Evolutionary conservation across 1,140 invertebrate genomes (phyloP).

Genomic region (Ostrea denselamellosa): DNA sequence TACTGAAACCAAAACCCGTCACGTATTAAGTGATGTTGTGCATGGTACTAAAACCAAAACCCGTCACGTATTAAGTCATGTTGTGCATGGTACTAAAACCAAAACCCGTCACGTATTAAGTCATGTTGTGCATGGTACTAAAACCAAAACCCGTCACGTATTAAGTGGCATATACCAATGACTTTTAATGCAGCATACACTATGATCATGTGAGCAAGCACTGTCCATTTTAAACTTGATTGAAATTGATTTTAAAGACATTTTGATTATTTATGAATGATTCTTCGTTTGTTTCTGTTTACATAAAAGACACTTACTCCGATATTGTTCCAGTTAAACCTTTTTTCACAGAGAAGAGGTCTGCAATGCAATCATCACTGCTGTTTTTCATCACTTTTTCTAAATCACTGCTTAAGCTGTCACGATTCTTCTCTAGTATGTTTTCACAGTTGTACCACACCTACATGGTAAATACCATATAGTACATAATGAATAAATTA

Average conservation of each 20-base stretch:
- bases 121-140: too few species aligned
- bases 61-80: too few species aligned
- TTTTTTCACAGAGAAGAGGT: constrained; percentile 67
- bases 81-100: constrained; percentile 23
- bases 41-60: constrained; percentile 13
- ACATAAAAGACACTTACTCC: constrained; percentile 63
- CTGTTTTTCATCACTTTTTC: constrained; percentile 61
- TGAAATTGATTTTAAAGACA: too few species aligned
- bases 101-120: too few species aligned
- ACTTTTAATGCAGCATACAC: too few species aligned
- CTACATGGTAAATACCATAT: constrained; percentile 47
- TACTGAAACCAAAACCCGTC: constrained; percentile 5
- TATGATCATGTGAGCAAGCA: too few species aligned
- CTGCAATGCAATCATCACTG: constrained; percentile 61
- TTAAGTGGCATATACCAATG: too few species aligned
- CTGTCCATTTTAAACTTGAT: too few species aligned
- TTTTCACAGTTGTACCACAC: constrained; percentile 66
- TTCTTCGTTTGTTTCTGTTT: too few species aligned
- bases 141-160: too few species aligned
- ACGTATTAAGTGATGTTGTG: not conserved
- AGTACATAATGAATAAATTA: too few species aligned
- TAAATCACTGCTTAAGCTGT: constrained; percentile 66
- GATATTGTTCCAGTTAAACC: constrained; percentile 68
- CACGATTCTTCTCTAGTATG: constrained; percentile 74
- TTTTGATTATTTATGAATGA: too few species aligned